Percentiles rank a stretch among this genome's conserved stretches.
phyloP scores from a whole-genome alignment of 1,140 invertebrate species.

The Rhynchophorus ferrugineus region DNA sequence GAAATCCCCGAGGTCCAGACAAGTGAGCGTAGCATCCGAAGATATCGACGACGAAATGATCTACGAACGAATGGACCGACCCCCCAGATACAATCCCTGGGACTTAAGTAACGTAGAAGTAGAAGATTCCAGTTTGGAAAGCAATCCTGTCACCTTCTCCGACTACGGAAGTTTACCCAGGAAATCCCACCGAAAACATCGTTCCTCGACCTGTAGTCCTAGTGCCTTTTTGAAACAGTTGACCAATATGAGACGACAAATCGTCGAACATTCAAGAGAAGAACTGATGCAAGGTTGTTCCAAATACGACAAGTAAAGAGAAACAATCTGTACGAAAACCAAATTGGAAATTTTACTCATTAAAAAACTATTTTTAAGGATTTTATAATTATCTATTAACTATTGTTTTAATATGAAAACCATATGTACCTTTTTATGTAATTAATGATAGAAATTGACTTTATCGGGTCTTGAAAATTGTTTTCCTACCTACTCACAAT shows the following conservation, averaged over 20 bases:
- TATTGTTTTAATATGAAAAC: too few species aligned
- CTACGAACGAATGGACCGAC: constrained; percentile 2
- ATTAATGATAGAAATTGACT: too few species aligned
- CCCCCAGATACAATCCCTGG: constrained; percentile 18
- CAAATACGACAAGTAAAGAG: too few species aligned
- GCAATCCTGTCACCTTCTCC: constrained; percentile 33
- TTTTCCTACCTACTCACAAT: too few species aligned
- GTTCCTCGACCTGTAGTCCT: constrained; percentile 30
- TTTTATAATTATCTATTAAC: too few species aligned
- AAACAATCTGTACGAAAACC: too few species aligned
- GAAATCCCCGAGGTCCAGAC: constrained; percentile 6
- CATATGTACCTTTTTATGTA: too few species aligned
- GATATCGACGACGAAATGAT: constrained; percentile 20
- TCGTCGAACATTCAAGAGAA: constrained; percentile 35
- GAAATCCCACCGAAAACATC: constrained; percentile 18
- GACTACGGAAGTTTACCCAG: constrained; percentile 39
- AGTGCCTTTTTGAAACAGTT: constrained; percentile 37
- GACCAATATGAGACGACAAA: constrained; percentile 34
- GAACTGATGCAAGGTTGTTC: constrained; percentile 16
- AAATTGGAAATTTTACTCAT: too few species aligned
- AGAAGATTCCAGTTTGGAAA: constrained; percentile 36
- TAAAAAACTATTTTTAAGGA: too few species aligned
- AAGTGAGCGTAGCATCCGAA: constrained; percentile 6
- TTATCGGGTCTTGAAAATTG: too few species aligned
- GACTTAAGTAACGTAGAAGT: constrained; percentile 16